phyloP scores from a whole-genome alignment of 1,140 invertebrate genomes.

The Lanistes nyassanus region DNA sequence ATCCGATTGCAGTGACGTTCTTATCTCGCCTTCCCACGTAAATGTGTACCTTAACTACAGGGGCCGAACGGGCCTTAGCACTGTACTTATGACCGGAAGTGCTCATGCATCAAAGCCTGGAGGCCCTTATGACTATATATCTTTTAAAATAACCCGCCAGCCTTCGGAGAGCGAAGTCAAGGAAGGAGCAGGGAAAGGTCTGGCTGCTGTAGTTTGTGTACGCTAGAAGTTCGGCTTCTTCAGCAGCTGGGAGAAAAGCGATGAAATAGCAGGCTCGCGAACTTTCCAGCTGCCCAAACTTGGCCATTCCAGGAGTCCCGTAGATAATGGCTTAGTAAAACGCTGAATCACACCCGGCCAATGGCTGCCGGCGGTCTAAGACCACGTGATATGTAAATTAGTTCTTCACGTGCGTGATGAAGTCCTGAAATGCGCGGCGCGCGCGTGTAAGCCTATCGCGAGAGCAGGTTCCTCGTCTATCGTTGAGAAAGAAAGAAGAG shows the following conservation, averaged over 20 bases:
- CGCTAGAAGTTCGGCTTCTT: no score
- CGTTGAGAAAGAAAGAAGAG: neutral
- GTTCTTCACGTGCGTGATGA: conserved; percentile 20
- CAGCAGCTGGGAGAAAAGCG: no score
- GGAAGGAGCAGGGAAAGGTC: neutral
- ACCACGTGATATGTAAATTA: conserved; percentile 19
- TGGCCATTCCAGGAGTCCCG: conserved; percentile 9
- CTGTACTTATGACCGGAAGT: no score
- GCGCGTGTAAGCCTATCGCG: neutral
- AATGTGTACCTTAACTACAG: no score
- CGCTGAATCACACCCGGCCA: conserved; percentile 17
- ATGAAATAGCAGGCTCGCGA: no score
- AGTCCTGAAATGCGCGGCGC: conserved; percentile 8
- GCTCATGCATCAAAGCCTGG: no score
- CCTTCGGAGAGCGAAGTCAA: neutral
- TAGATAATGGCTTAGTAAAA: conserved; percentile 4
- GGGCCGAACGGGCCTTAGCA: no score
- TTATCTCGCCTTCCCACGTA: no score
- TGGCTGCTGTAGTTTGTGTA: neutral
- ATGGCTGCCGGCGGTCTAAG: neutral
- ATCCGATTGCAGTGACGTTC: no score
- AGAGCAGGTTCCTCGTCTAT: conserved; percentile 6
- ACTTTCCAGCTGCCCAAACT: conserved; percentile 15
- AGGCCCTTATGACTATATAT: no score
- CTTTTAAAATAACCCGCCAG: neutral